Evolutionary conservation across 1,140 invertebrate genomes (phyloP), one percentile per base, ranked within the genome.

Genomic region (Amphibalanus amphitrite): DNA sequence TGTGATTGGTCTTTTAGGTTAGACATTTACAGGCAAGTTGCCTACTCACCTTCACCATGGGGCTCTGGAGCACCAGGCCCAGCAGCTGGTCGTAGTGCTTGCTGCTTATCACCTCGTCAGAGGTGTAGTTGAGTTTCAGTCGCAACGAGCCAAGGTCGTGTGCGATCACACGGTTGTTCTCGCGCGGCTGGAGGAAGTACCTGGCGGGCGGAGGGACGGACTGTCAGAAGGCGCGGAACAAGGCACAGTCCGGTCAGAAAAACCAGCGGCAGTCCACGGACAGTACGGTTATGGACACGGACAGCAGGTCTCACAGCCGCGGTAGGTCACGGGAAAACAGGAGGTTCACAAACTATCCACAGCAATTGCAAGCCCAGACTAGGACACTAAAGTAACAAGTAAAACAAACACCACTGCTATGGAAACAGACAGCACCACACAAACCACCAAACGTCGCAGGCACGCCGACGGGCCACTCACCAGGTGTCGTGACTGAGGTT

Each of bases 91-190:
- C 85, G 77, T 95, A 95, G 74, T 88, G 87, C 70, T 87, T 83
- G 67, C 88, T 85, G 33, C 89, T 86, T 80, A 95, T 92, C 40
- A 95, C 91, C 81, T 91, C 87, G 82, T 94, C 92, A 26, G 90
- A 88, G 10, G 89, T 92, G 80, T 94, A 94, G 77, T 92, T 87
- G 73, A 95, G 86, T 77, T 90, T 89, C 40, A 95, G 83, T 67
- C 92, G 84, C 71, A 95, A 80, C 10, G 91, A 90, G 72, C 92
- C 92, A 69, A 93, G 84, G 68, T 82, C 83, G 65, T 86, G 85
- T 69, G 88, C 72, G n/a, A 71, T 64, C 29, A 74, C 74, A 72
- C 76, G 75, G 40, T 74, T 47, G 69, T 75, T 76, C 67, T 80
- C 77, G 71, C 79, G 76, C 3, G 91, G 91, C 77, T 90, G 88